Conservation (phyloP, 2,888 invertebrate genomes). For the Cryptus viduatorius region DNA sequence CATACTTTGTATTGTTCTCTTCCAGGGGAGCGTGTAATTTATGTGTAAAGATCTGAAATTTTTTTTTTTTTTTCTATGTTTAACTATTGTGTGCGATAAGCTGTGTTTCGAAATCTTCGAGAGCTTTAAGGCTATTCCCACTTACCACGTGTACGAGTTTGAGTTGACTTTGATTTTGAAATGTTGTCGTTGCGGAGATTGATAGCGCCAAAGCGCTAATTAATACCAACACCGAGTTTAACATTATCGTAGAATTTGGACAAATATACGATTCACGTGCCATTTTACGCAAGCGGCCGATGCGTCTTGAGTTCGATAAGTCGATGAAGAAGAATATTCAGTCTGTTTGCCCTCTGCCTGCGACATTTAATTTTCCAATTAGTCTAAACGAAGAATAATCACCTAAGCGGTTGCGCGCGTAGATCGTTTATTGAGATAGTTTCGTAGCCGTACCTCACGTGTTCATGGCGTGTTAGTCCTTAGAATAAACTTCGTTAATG, state of each 20-base stretch:
- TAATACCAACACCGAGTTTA: slow-evolving; percentile 22
- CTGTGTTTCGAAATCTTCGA: not conserved
- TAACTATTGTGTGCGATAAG: not conserved
- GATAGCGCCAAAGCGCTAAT: slow-evolving; percentile 9
- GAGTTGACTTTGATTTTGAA: slow-evolving; percentile 63
- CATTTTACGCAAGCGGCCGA: not conserved
- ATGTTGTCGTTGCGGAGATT: slow-evolving; percentile 10
- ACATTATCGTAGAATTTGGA: not conserved
- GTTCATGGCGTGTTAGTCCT: not conserved
- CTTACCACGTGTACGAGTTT: slow-evolving; percentile 77
- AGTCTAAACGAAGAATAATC: too few species aligned
- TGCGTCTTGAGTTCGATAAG: not conserved
- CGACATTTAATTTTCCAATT: too few species aligned
- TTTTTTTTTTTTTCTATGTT: not conserved
- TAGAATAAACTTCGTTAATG: not conserved
- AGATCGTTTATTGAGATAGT: too few species aligned
- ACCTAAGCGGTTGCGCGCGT: too few species aligned
- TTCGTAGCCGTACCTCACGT: not conserved
- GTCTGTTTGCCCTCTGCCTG: not conserved
- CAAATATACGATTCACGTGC: not conserved
- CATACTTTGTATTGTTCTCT: slow-evolving; percentile 36
- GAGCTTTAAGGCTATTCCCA: slow-evolving; percentile 32
- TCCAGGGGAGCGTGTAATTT: slow-evolving; percentile 74
- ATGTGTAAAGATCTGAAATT: slow-evolving; percentile 75
- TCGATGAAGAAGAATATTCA: not conserved